Evolutionary conservation across 2,113 vertebrate genomes (phyloP).

Genomic region (Hassar affinis): DNA sequence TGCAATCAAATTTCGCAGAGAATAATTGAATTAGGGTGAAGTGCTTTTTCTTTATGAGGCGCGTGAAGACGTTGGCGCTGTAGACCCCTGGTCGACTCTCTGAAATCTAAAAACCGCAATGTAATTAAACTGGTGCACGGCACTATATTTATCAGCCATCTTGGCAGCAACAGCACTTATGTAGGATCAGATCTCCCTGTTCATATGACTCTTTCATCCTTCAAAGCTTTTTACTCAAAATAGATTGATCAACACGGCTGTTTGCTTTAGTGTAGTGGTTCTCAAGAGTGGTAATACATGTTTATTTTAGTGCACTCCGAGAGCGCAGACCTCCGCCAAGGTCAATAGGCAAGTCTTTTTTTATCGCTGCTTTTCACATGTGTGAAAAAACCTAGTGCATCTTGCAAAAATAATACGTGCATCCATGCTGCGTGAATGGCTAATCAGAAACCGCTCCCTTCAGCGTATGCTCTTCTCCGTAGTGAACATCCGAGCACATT

Average conservation of each 20-base stretch:
- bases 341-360: no score
- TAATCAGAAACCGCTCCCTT: no score
- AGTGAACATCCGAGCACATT: no score
- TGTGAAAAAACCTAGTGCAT: no score
- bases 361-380: no score
- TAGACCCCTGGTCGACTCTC: not conserved
- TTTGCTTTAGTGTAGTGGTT: not conserved
- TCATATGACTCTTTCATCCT: not conserved
- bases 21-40: not conserved
- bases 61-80: not conserved
- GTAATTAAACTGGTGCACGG: not conserved
- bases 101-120: not conserved
- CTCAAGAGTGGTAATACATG: not conserved
- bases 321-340: no score
- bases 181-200: not conserved
- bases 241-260: not conserved
- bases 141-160: not conserved
- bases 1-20: not conserved
- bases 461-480: no score
- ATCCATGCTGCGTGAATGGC: no score
- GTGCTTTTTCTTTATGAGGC: not conserved
- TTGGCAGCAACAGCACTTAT: not conserved
- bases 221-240: not conserved
- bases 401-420: no score
- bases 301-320: not conserved